Conservation (phyloP, 2,113 vertebrate species). For the Petaurus breviceps region DNA sequence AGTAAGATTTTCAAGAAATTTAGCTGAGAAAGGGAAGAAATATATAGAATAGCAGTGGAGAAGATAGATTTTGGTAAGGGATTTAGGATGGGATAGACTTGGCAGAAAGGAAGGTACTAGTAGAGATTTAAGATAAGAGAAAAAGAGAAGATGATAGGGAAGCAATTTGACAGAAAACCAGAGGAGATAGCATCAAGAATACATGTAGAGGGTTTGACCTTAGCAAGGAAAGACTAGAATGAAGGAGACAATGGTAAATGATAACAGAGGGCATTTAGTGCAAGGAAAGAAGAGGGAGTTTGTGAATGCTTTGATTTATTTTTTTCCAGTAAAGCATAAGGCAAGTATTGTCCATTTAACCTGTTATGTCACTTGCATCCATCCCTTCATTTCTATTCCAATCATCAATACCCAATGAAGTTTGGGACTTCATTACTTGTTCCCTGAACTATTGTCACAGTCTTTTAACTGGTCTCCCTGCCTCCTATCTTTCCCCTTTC, state of each 20-base stretch:
- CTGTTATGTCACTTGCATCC: neutral
- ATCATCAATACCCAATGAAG: neutral
- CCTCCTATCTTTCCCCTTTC: neutral
- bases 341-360: neutral
- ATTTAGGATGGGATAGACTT: neutral
- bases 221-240: neutral
- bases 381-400: neutral
- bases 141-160: neutral
- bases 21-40: neutral
- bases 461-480: neutral
- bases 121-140: neutral
- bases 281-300: neutral
- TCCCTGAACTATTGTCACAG: neutral
- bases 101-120: too few species aligned
- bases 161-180: neutral
- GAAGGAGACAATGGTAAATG: neutral
- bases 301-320: neutral
- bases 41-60: too few species aligned
- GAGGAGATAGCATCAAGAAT: neutral
- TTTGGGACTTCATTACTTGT: neutral
- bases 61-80: neutral
- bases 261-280: neutral
- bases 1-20: neutral
- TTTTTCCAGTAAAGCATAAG: neutral
- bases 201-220: neutral